Conservation (phyloP, 2,113 vertebrate genomes). For the Nibea albiflora region DNA sequence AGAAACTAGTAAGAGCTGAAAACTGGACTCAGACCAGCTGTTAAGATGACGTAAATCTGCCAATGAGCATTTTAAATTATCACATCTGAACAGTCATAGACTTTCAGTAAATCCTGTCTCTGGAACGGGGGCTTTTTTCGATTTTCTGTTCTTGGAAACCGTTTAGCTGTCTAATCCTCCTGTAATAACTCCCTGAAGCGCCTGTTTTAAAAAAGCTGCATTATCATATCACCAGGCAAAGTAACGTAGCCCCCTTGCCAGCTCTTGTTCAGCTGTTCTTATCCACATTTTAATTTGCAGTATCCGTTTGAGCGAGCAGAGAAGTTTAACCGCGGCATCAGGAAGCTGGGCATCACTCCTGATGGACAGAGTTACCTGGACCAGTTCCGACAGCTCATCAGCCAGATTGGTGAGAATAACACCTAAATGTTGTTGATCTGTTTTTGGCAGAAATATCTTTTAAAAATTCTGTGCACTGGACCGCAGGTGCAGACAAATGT, state of each 20-base stretch:
- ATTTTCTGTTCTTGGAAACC: slow-evolving; percentile 13
- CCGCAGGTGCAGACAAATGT: background rate
- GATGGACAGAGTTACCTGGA: slow-evolving; percentile 99
- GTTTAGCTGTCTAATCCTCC: background rate
- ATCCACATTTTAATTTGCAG: slow-evolving; percentile 77
- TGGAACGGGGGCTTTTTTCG: background rate
- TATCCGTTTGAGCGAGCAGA: slow-evolving; percentile 98
- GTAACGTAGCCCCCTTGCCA: background rate
- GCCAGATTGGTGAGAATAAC: slow-evolving; percentile 92
- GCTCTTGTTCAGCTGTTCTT: background rate
- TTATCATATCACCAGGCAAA: background rate
- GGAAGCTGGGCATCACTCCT: slow-evolving; percentile 96
- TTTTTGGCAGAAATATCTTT: too few species aligned
- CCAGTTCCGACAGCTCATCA: slow-evolving; percentile 98
- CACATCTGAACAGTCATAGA: background rate
- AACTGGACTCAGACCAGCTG: background rate
- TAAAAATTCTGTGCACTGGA: background rate
- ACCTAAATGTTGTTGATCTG: background rate
- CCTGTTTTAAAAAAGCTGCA: background rate
- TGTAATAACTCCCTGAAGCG: background rate
- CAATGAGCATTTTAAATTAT: background rate
- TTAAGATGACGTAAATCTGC: background rate
- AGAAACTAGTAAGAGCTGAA: background rate
- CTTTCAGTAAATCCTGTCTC: background rate
- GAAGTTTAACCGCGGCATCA: slow-evolving; percentile 98